A percentile compares a stretch with the other conserved stretches of the same genome.
phyloP scores from a whole-genome alignment of 2,888 invertebrate genomes.

The Artemia sp. region DNA sequence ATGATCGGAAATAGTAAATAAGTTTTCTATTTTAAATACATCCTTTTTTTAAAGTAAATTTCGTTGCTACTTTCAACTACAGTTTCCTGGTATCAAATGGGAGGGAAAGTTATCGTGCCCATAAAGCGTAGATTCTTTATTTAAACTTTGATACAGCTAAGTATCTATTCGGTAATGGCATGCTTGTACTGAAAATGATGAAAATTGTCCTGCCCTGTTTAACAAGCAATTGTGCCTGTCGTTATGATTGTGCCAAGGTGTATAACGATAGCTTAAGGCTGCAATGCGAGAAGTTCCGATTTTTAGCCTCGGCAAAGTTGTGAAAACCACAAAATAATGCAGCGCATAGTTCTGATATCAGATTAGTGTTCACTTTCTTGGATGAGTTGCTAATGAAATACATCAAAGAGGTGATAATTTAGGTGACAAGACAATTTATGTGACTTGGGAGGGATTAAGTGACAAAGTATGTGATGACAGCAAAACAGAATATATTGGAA shows the following conservation, averaged over 20 bases:
- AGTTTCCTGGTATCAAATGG: no score
- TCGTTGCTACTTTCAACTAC: no score
- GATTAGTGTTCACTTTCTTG: constrained; percentile 8
- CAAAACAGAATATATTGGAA: constrained; percentile 12
- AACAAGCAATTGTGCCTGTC: constrained; percentile 14
- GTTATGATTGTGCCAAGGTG: constrained; percentile 14
- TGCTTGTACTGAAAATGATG: constrained; percentile 7
- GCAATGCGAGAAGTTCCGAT: constrained; percentile 7
- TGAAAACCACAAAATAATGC: constrained; percentile 12
- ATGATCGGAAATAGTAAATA: no score
- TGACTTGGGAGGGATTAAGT: background rate
- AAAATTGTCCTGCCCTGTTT: constrained; percentile 15
- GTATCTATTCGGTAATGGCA: background rate
- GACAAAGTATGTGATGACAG: constrained; percentile 15
- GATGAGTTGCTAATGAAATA: constrained; percentile 15
- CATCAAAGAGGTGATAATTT: constrained; percentile 11
- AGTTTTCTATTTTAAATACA: no score
- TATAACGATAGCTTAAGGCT: constrained; percentile 13
- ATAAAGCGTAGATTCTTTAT: no score
- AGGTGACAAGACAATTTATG: background rate
- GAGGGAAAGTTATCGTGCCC: no score
- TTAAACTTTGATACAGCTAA: no score
- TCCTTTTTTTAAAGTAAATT: no score
- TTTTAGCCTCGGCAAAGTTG: constrained; percentile 6
- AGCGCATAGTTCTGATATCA: constrained; percentile 6